phyloP scores from a whole-genome alignment of 2,113 vertebrate species.

The Nestor notabilis region DNA sequence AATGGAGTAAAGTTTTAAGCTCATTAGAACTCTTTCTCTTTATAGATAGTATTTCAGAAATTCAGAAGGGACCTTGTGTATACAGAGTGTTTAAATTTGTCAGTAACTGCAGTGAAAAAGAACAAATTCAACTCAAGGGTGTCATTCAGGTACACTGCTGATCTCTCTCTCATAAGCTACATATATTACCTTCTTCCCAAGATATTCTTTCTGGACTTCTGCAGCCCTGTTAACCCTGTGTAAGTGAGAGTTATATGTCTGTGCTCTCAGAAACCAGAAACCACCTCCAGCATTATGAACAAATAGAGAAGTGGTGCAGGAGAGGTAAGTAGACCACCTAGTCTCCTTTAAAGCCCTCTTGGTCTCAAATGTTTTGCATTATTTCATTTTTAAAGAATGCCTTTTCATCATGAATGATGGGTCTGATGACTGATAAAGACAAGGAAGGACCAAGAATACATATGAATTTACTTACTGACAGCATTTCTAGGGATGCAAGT shows the following conservation, averaged over 20 bases:
- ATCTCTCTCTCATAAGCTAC: not conserved
- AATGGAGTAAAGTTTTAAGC: not conserved
- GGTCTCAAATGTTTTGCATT: not conserved
- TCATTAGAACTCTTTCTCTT: not conserved
- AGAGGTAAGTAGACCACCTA: not conserved
- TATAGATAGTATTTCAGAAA: not conserved
- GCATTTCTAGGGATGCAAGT: not conserved
- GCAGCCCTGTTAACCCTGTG: not conserved
- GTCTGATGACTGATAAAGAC: not conserved
- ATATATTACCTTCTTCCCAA: not conserved
- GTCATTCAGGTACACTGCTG: not conserved
- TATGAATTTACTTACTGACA: not conserved
- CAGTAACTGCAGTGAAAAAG: not conserved
- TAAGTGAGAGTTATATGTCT: not conserved
- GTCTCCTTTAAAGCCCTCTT: not conserved
- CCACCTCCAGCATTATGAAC: not conserved
- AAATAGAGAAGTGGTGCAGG: not conserved
- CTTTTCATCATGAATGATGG: conserved; percentile 20
- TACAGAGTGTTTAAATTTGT: not conserved
- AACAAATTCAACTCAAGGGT: not conserved
- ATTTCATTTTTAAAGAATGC: conserved; percentile 8
- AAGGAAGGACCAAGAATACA: not conserved
- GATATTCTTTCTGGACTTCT: not conserved
- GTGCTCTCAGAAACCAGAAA: not conserved
- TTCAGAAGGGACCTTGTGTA: not conserved